These are phyloP conservation scores for Eutolmus rufibarbis DNA, from an alignment of 2,888 invertebrate genomes.

Conservation along the genomic window DNA sequence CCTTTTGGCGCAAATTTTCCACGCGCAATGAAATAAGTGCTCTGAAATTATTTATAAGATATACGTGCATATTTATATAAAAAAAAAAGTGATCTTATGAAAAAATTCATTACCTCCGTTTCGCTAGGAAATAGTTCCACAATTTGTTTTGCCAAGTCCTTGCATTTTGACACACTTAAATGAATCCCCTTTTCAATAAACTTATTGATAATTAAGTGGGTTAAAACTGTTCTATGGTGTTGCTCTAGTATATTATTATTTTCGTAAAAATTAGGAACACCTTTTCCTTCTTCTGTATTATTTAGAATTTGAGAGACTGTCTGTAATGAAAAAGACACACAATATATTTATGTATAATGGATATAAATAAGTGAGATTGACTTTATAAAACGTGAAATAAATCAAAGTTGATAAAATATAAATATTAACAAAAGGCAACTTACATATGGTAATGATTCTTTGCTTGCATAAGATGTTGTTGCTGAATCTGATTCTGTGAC, in stretches of 20 bases:
- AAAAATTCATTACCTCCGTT: neutral
- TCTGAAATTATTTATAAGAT: neutral
- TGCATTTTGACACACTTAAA: neutral
- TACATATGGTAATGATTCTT: too few species aligned
- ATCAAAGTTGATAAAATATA: too few species aligned
- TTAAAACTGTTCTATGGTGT: constrained; percentile 32
- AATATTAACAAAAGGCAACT: too few species aligned
- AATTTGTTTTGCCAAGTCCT: neutral
- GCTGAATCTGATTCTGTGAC: neutral
- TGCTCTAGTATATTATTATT: neutral
- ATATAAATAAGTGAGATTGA: too few species aligned
- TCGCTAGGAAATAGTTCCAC: neutral
- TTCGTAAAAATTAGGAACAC: too few species aligned
- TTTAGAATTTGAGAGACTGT: too few species aligned
- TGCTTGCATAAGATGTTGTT: neutral
- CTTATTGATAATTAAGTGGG: neutral
- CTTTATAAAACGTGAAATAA: too few species aligned
- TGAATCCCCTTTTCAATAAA: neutral
- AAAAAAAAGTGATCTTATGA: neutral
- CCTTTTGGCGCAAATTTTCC: neutral
- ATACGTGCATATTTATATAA: neutral
- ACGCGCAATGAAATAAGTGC: neutral
- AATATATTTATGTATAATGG: too few species aligned
- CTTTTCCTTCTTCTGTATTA: too few species aligned
- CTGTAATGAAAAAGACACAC: too few species aligned